Evolutionary conservation across 2,113 vertebrate genomes (phyloP).

Genomic region (Festucalex cinctus): DNA sequence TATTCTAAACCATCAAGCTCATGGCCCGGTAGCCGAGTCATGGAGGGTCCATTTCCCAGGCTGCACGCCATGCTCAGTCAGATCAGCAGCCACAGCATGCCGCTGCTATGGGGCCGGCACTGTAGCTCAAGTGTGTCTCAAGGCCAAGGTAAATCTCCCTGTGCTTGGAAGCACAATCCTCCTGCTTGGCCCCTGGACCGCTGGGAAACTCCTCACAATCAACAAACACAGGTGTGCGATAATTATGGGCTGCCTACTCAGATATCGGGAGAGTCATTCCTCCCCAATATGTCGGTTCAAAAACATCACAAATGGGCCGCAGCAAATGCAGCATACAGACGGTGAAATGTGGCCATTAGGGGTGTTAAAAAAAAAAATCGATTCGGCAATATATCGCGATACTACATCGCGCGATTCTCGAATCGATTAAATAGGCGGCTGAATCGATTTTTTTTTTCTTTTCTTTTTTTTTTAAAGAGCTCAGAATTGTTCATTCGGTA

Average conservation of each 20-base stretch:
- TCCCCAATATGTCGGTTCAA: conserved; percentile 56
- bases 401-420: no score
- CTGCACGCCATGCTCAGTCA: conserved; percentile 35
- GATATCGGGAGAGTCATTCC: conserved; percentile 61
- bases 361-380: no score
- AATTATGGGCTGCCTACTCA: conserved; percentile 71
- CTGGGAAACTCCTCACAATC: conserved; percentile 73
- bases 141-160: conserved; percentile 75
- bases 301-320: conserved; percentile 47
- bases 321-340: conserved; percentile 37
- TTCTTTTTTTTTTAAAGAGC: no score
- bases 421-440: no score
- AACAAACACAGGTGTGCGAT: conserved; percentile 75
- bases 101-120: conserved; percentile 41
- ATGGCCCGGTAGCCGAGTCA: conserved; percentile 29
- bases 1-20: conserved; percentile 29
- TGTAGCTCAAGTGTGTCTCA: conserved; percentile 65
- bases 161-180: conserved; percentile 63
- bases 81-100: conserved; percentile 57
- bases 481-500: no score
- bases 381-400: no score
- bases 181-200: conserved; percentile 57
- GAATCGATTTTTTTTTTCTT: no score
- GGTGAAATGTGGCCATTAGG: conserved; percentile 40
- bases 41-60: conserved; percentile 61